Conservation (phyloP, 2,888 invertebrate genomes). For the Lysandra bellargus region DNA sequence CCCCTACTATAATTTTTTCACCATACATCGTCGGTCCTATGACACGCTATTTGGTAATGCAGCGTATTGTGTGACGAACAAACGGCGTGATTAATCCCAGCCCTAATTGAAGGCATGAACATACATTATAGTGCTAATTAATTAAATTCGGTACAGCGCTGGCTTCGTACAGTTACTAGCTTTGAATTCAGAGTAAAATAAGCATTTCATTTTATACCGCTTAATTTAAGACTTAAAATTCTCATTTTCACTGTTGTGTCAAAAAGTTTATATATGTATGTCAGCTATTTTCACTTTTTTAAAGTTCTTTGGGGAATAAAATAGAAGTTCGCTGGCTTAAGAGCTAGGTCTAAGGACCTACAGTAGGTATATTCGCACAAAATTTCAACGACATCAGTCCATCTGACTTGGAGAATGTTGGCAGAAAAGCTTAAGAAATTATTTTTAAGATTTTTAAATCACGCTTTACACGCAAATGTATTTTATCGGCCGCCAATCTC, state of each 20-base stretch:
- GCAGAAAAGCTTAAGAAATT: no score
- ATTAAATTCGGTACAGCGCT: neutral
- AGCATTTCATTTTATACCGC: neutral
- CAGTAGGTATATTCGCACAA: no score
- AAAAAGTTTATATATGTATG: no score
- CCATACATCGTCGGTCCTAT: neutral
- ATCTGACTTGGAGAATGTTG: no score
- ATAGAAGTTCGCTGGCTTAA: no score
- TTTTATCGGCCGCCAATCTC: no score
- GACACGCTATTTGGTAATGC: neutral
- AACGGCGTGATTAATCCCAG: neutral
- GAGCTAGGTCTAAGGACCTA: no score
- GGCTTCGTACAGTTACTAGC: neutral
- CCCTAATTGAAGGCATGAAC: neutral
- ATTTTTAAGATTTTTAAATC: no score
- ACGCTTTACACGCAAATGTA: no score
- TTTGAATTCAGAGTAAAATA: neutral
- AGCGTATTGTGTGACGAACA: neutral
- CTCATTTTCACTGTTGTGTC: neutral
- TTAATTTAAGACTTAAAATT: neutral
- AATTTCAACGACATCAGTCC: no score
- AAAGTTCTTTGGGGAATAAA: no score
- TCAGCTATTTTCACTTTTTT: no score
- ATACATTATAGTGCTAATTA: slow-evolving; percentile 1
- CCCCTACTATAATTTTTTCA: neutral